Base-by-base conservation (phyloP, 2,888 invertebrate genomes). In the Platypus cylindrus region DNA sequence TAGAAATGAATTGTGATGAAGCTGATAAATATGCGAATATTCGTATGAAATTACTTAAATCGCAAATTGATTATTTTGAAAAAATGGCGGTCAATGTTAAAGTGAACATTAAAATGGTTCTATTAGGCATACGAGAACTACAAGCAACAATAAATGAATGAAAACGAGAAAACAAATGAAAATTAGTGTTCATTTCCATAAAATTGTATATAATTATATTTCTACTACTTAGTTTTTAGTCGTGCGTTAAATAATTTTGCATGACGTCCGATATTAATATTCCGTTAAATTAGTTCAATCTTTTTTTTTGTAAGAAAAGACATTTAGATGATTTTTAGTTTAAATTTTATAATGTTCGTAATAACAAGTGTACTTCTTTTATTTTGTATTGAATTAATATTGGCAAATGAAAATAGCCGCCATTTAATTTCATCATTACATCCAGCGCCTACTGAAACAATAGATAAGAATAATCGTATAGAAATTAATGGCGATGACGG, bases 401-500 rank as follows among this genome's bases (percentile, higher is more conserved):
- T 24, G 24, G 3, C 24, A 24, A n/a, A n/a, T n/a, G n/a, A n/a
- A n/a, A n/a, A n/a, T n/a, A n/a, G n/a, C n/a, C n/a, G n/a, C n/a
- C n/a, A n/a, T n/a, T n/a, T n/a, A n/a, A n/a, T n/a, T n/a, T n/a
- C n/a, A n/a, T n/a, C n/a, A n/a, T n/a, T n/a, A n/a, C n/a, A n/a
- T n/a, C n/a, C n/a, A n/a, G n/a, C n/a, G n/a, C n/a, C n/a, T n/a
- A n/a, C n/a, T n/a, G n/a, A n/a, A n/a, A n/a, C n/a, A n/a, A n/a
- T n/a, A n/a, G n/a, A n/a, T n/a, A n/a, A n/a, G 12, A 5, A 11
- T 3, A 24, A 4, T 12, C 24, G 12, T 7, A 20, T 12, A n/a
- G 24, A 24, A 7, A 20, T 20, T 20, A 5, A 20, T 20, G 11
- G 11, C n/a, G n/a, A n/a, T 24, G 61, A 75, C 51, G 79, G 78